Base-by-base conservation (phyloP, 2,888 invertebrate species). In the Allophyes oxyacanthae region DNA sequence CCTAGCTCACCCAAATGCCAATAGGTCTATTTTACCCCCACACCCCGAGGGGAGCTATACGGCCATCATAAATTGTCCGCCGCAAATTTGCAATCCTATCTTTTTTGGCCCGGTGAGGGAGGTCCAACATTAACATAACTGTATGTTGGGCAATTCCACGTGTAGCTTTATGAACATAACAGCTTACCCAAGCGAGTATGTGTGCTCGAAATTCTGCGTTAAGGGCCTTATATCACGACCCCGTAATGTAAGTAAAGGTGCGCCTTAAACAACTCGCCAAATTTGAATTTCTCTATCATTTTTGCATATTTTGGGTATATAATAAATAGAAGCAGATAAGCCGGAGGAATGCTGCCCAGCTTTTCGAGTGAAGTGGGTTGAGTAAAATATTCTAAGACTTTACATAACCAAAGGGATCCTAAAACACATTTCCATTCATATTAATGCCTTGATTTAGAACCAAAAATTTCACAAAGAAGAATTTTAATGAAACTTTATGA, bases 11-110 rank as follows among this genome's bases (percentile, higher is more conserved):
- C 88, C 85, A 88, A 92, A 91, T 77, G 90, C 89, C 93, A 86
- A 91, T 90, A 88, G 90, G 87, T 91, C 92, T 89, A 90, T 91
- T 93, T 87, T 82, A 83, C 85, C 90, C 86, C 84, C 78, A 77
- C 78, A 80, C 79, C 84, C 86, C 84, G 80, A 85, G 87, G 90
- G 89, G 87, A 86, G 85, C 82, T 85, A 83, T 87, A 90, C 82
- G 85, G 87, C 81, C 83, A 87, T 90, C 93, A 90, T 94, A 94
- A 94, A 94, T 92, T 94, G 90, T 89, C 89, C 86, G 89, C 90
- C 89, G 88, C 91, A 92, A 94, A 94, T 94, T 94, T 93, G 94
- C 92, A 94, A 94, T 93, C 91, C 89, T 92, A 91, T 93, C 91
- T 92, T 88, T 86, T 89, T 87, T 79, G 83, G 86, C 85, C 87